A percentile compares a stretch with the other conserved stretches of the same genome.
Evolutionary conservation across 1,140 invertebrate genomes (phyloP).

Genomic region (Leucophenga varia): DNA sequence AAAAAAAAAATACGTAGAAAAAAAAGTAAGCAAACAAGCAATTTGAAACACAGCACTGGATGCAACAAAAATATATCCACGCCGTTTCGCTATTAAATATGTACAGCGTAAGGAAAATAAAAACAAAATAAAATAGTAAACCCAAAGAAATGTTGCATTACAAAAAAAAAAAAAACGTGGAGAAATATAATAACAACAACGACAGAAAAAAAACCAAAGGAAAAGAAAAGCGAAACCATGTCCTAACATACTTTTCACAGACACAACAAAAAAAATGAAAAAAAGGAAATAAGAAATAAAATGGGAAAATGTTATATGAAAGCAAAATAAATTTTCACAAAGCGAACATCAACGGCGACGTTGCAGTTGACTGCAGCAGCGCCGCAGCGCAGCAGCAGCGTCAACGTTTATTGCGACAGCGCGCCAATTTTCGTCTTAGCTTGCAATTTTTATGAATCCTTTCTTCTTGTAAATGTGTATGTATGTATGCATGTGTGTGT

Average conservation of each 20-base stretch:
- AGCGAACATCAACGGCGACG: no score
- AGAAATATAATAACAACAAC: slow-evolving; percentile 54
- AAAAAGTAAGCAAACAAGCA: slow-evolving; percentile 10
- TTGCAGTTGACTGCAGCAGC: slow-evolving; percentile 12
- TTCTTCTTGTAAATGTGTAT: no score
- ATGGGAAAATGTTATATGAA: no score
- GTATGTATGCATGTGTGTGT: no score
- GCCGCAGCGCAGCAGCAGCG: slow-evolving; percentile 10
- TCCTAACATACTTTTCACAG: slow-evolving; percentile 29
- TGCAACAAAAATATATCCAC: slow-evolving; percentile 43
- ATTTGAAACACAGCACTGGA: slow-evolving; percentile 2
- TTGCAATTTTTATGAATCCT: slow-evolving; percentile 22
- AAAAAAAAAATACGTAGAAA: no score
- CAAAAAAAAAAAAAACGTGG: slow-evolving; percentile 45
- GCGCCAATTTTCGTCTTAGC: background rate
- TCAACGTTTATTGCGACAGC: slow-evolving; percentile 15
- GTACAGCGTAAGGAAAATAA: slow-evolving; percentile 20
- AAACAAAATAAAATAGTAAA: slow-evolving; percentile 46
- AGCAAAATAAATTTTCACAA: no score
- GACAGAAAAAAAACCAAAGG: no score
- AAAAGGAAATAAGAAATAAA: no score
- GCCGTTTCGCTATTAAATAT: slow-evolving; percentile 30
- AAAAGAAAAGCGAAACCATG: slow-evolving; percentile 54
- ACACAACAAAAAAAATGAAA: no score
- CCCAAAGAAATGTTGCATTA: slow-evolving; percentile 52